phyloP scores from a whole-genome alignment of 2,888 invertebrate species.

The Coronaproctus castanopsis region DNA sequence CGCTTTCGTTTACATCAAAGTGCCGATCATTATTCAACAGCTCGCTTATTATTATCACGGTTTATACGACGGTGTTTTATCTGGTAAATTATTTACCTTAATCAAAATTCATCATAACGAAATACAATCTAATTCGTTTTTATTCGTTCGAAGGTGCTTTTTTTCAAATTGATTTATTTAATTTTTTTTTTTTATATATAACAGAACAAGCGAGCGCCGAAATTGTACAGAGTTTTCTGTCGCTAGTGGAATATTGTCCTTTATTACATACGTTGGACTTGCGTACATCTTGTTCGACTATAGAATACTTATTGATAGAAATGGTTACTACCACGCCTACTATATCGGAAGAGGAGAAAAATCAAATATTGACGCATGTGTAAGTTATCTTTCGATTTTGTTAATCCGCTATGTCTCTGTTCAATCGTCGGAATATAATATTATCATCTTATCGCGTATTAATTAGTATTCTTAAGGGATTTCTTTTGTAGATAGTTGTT shows the following conservation, averaged over 20 bases:
- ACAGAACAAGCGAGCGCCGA: conserved; percentile 30
- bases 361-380: conserved; percentile 3
- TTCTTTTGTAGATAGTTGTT: too few relatives aligned
- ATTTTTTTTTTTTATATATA: too few relatives aligned
- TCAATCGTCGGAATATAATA: too few relatives aligned
- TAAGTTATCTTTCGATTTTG: too few relatives aligned
- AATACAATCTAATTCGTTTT: too few relatives aligned
- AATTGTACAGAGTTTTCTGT: conserved; percentile 62
- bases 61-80: neutral
- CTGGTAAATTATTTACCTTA: too few relatives aligned
- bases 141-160: too few relatives aligned
- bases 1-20: conserved; percentile 79
- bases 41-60: conserved; percentile 6
- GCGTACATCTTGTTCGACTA: conserved; percentile 68
- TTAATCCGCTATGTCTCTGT: too few relatives aligned
- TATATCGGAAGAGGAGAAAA: conserved; percentile 6
- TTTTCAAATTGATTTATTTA: too few relatives aligned
- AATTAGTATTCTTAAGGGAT: too few relatives aligned
- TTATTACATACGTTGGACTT: conserved; percentile 74
- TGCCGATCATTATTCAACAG: conserved; percentile 52
- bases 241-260: conserved; percentile 63
- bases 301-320: conserved; percentile 64
- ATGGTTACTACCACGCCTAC: conserved; percentile 35
- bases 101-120: too few relatives aligned
- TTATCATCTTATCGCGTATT: too few relatives aligned